Conservation (phyloP, 2,113 vertebrate species). For the Antechinus stuartii region DNA sequence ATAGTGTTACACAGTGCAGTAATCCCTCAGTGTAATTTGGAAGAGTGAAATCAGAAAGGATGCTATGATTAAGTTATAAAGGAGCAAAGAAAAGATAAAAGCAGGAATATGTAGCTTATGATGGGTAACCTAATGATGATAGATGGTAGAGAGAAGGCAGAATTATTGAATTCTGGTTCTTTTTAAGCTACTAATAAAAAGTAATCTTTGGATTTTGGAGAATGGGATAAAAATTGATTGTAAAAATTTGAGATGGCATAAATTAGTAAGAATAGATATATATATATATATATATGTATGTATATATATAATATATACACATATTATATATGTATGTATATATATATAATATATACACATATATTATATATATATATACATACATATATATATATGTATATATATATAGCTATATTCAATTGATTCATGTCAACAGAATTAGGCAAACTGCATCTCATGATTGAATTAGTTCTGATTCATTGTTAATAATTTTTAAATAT, state of each 20-base stretch:
- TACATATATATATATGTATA: too few relatives aligned
- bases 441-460: background rate
- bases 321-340: too few relatives aligned
- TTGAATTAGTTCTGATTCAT: background rate
- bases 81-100: background rate
- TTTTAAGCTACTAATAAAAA: background rate
- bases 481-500: background rate
- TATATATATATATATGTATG: too few relatives aligned
- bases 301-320: too few relatives aligned
- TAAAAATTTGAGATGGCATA: background rate
- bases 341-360: too few relatives aligned
- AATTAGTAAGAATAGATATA: background rate
- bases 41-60: background rate
- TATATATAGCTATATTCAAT: background rate
- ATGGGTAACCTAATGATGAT: background rate
- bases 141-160: background rate
- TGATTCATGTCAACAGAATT: background rate
- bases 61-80: background rate
- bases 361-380: background rate
- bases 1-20: background rate
- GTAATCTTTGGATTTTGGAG: background rate
- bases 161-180: background rate
- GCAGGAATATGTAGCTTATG: background rate
- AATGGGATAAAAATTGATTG: background rate
- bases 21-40: background rate